Percentiles rank a stretch among this genome's conserved stretches.
These are phyloP conservation scores for Campylomormyrus numenius DNA, from an alignment of 2,113 vertebrate genomes.

Conservation along the genomic window DNA sequence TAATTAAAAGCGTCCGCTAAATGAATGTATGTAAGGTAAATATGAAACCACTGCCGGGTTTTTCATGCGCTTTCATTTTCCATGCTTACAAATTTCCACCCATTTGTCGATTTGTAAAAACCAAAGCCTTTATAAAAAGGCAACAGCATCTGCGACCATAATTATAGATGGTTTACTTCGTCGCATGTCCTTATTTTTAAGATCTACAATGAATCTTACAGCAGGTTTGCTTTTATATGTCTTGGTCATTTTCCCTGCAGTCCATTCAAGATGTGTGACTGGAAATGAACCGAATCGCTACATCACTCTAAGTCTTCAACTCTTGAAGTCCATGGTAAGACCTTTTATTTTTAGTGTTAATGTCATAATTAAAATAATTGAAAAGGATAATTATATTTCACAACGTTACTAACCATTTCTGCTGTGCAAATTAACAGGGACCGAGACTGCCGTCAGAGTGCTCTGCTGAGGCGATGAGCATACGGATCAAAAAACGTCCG, in stretches of 20 bases:
- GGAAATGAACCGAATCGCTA: background rate
- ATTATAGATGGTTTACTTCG: background rate
- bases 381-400: background rate
- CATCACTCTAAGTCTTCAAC: background rate
- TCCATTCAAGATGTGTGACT: background rate
- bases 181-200: background rate
- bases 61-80: slow-evolving; percentile 7
- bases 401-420: background rate
- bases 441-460: background rate
- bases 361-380: background rate
- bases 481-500: background rate
- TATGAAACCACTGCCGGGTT: slow-evolving; percentile 3
- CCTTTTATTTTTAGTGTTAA: background rate
- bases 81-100: background rate
- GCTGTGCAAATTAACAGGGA: background rate
- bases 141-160: background rate
- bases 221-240: background rate
- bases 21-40: background rate
- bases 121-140: background rate
- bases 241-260: background rate
- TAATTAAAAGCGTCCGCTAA: background rate
- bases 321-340: background rate
- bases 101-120: background rate
- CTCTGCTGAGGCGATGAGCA: background rate
- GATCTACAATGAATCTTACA: background rate